phyloP scores from a whole-genome alignment of 37 sponge, comb jelly and placozoan genomes.

The Tethya wilhelma region DNA sequence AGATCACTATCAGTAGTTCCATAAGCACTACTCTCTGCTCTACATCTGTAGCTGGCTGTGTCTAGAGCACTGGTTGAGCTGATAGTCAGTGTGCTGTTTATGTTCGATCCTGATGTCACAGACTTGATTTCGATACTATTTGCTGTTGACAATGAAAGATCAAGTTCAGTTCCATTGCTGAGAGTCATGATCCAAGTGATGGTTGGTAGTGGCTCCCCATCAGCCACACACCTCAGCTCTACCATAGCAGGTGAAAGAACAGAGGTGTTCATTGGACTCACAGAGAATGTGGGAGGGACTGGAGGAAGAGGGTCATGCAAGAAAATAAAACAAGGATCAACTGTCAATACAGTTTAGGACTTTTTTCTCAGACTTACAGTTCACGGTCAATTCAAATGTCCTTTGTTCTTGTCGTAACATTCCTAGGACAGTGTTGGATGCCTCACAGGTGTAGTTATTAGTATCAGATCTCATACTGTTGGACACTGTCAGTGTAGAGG shows the following conservation, averaged over 20 bases:
- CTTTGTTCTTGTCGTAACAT: not conserved
- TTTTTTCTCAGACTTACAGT: slow-evolving; percentile 10
- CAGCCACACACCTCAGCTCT: slow-evolving; percentile 36
- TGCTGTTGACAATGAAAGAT: not conserved
- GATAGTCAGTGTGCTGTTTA: slow-evolving; percentile 50
- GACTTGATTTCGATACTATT: not conserved
- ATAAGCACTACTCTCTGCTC: slow-evolving; percentile 8
- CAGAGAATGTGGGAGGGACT: slow-evolving; percentile 22
- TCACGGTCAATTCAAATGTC: slow-evolving; percentile 17
- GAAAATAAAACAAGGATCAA: not conserved
- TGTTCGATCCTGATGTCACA: not conserved
- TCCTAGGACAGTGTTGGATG: slow-evolving; percentile 5
- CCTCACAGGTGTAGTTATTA: slow-evolving; percentile 53
- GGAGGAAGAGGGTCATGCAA: not conserved
- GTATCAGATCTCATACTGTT: slow-evolving; percentile 30
- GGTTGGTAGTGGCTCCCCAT: slow-evolving; percentile 46
- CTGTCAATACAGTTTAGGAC: not conserved
- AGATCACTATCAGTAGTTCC: not conserved
- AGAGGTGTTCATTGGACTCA: not conserved
- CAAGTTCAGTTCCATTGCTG: slow-evolving; percentile 15
- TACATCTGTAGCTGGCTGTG: slow-evolving; percentile 54
- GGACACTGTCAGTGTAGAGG: slow-evolving; percentile 4
- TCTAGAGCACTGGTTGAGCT: slow-evolving; percentile 4
- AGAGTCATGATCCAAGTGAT: slow-evolving; percentile 39
- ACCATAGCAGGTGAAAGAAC: slow-evolving; percentile 18